Base-by-base conservation (phyloP, 1,140 invertebrate genomes). In the Plutomurus gul region DNA sequence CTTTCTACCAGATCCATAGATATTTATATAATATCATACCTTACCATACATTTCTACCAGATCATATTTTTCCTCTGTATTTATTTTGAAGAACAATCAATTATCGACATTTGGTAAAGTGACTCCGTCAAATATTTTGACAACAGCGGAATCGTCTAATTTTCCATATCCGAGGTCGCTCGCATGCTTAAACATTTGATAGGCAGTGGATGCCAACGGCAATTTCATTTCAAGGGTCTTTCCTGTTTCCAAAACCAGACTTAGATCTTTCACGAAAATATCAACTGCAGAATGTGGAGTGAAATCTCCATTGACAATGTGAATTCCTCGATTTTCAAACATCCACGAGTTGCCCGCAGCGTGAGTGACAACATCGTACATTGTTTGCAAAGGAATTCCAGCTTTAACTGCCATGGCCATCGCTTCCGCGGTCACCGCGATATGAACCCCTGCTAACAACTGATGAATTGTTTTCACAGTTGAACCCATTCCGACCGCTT, bases 311-410 rank as follows among this genome's bases (percentile, higher is more conserved):
- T 65, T 33, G 30, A 65, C 56, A 33, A 65, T 65, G 27, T 65
- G 56, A 3, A 27, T 13, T 36, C 56, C 56, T n/a, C 56, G 56
- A 33, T 65, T 65, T 27, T 33, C 56, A 65, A 65, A 65, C 30
- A 65, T 65, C 56, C 56, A 65, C 1, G 56, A 65, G 36, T 65
- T 65, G n/a, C 56, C 56, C 10, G 56, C 56, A 33, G 56, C 25
- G 5, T 30, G 13, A 33, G 27, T 65, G 27, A 65, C 56, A 65
- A 65, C 36, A n/a, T 65, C 56, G 25, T 65, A 65, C 30, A 65
- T 33, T n/a, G 36, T 25, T 33, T 25, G 16, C 27, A 65, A n/a
- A 1, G 56, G 30, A 36, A 65, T 65, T 18, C 56, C 56, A 33
- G 56, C 56, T 33, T 65, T 65, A 30, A 30, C 27, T 7, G 56